These are phyloP conservation scores for Myzus persicae DNA, from an alignment of 1,140 invertebrate species.

Conservation along the genomic window DNA sequence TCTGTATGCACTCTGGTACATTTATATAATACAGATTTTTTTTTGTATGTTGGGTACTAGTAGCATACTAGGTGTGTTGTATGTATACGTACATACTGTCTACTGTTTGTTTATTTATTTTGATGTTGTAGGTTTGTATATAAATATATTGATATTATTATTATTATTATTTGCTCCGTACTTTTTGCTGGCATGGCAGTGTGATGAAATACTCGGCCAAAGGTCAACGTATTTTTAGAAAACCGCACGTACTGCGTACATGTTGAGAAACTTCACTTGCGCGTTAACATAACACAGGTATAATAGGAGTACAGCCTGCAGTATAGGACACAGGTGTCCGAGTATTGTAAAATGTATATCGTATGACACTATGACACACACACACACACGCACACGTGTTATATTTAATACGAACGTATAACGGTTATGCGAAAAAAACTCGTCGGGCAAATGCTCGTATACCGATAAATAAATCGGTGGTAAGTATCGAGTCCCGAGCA, in stretches of 20 bases:
- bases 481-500: not conserved
- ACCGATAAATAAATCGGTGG: not conserved
- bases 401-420: not conserved
- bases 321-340: not conserved
- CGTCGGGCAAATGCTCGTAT: not conserved
- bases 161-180: not conserved
- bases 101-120: not conserved
- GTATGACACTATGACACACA: too few relatives aligned
- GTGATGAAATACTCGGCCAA: not conserved
- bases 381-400: not conserved
- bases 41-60: too few relatives aligned
- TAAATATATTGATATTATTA: too few relatives aligned
- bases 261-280: not conserved
- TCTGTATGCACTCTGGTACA: not conserved
- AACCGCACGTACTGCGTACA: not conserved
- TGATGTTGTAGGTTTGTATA: too few relatives aligned
- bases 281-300: not conserved
- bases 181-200: not conserved
- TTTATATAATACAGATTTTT: not conserved
- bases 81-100: not conserved
- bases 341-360: not conserved
- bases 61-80: not conserved
- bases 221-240: slow-evolving; percentile 8
- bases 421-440: not conserved
- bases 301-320: not conserved